Conservation (phyloP, 2,113 vertebrate species). For the Pogona vitticeps region DNA sequence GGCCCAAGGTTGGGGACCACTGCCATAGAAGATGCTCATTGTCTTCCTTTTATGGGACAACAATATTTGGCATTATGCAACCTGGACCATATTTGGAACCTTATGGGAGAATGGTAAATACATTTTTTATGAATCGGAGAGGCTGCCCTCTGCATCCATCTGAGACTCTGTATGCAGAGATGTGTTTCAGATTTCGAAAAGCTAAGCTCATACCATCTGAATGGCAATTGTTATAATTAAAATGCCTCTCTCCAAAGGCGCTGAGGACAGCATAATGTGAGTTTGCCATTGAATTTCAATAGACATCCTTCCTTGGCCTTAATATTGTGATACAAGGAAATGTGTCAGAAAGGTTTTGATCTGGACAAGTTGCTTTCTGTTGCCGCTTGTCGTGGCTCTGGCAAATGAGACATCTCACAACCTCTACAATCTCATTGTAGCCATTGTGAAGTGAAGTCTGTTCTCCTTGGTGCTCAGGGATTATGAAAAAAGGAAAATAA, state of each 20-base stretch:
- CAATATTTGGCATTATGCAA: background rate
- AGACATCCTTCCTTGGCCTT: background rate
- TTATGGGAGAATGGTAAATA: background rate
- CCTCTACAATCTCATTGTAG: conserved; percentile 31
- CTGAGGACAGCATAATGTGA: background rate
- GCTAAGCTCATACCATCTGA: background rate
- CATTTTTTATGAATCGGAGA: no score
- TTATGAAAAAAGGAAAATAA: conserved; percentile 31
- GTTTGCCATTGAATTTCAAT: conserved; percentile 2
- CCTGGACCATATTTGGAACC: background rate
- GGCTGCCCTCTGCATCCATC: no score
- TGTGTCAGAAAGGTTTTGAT: conserved; percentile 32
- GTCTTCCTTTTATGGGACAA: no score
- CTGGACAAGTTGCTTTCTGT: conserved; percentile 22
- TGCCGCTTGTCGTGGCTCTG: conserved; percentile 32
- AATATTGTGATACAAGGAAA: conserved; percentile 32
- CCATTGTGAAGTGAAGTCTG: conserved; percentile 35
- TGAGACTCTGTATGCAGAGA: background rate
- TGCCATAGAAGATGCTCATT: no score
- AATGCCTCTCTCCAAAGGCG: background rate
- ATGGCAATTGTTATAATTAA: conserved; percentile 18
- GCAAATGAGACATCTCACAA: conserved; percentile 22
- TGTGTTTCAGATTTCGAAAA: background rate
- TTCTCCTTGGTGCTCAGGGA: conserved; percentile 18
- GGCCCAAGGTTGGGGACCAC: no score